phyloP scores from a whole-genome alignment of 1,140 invertebrate genomes.

The Euwallacea similis region DNA sequence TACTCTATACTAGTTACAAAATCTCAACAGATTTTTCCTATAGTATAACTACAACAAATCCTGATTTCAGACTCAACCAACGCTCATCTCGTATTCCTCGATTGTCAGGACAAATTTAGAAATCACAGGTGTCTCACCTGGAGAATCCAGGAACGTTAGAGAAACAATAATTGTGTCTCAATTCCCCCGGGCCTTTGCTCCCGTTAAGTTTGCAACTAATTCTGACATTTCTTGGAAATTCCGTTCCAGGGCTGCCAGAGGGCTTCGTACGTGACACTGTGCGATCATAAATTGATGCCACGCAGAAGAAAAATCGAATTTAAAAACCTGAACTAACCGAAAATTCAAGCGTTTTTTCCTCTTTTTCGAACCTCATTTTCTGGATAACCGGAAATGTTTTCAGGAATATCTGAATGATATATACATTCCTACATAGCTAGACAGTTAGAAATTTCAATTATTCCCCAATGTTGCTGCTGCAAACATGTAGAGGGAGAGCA shows the following conservation, averaged over 20 bases:
- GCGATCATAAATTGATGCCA: conserved; percentile 9
- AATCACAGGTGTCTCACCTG: too few relatives aligned
- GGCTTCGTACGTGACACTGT: conserved; percentile 9
- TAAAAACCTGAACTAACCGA: too few relatives aligned
- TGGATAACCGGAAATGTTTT: neutral
- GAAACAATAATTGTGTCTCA: conserved; percentile 20
- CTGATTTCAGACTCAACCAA: too few relatives aligned
- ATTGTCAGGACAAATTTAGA: too few relatives aligned
- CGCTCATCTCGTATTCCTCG: too few relatives aligned
- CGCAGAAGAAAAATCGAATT: neutral
- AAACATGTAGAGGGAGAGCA: neutral
- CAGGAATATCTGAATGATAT: neutral
- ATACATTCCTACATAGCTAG: neutral
- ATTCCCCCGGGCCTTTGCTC: conserved; percentile 2
- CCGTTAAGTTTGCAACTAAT: conserved; percentile 20
- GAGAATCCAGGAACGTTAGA: neutral
- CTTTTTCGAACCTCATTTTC: neutral
- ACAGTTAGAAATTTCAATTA: conserved; percentile 2
- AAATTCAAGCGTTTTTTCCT: neutral
- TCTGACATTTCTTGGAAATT: conserved; percentile 2
- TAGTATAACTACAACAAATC: too few relatives aligned
- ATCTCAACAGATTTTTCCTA: too few relatives aligned
- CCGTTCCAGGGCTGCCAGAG: neutral
- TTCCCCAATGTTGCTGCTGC: neutral
- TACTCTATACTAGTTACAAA: too few relatives aligned